Evolutionary conservation across 2,888 invertebrate species (phyloP).

Genomic region (Cantharis lateralis): DNA sequence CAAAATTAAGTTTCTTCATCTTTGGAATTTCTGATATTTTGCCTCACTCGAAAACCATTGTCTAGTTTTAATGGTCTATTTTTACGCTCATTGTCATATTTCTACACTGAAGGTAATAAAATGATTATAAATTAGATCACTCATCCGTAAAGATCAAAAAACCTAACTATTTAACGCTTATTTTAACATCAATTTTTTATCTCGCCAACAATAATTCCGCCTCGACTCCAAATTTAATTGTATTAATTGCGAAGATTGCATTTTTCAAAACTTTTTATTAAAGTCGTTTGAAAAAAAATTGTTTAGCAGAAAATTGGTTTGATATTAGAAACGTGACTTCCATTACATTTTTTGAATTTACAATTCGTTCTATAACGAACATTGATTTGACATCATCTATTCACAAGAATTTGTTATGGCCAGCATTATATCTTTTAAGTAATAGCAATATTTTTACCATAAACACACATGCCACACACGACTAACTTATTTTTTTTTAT

Average conservation of each 20-base stretch:
- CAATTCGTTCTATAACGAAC: constrained; percentile 9
- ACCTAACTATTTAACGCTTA: constrained; percentile 12
- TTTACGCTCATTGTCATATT: not conserved
- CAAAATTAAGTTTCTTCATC: not conserved
- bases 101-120: constrained; percentile 1
- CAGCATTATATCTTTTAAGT: not conserved
- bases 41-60: constrained; percentile 2
- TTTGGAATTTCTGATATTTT: not conserved
- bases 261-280: not conserved
- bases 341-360: not conserved
- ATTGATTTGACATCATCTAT: constrained; percentile 2
- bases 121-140: constrained; percentile 6
- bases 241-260: not conserved
- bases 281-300: not conserved
- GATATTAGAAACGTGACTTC: constrained; percentile 13
- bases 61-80: not conserved
- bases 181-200: constrained; percentile 11
- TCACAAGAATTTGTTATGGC: not conserved
- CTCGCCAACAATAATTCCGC: not conserved
- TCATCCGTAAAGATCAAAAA: constrained; percentile 14
- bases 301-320: constrained; percentile 5
- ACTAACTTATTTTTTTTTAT: not conserved
- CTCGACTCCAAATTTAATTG: not conserved
- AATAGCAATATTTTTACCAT: not conserved
- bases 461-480: not conserved